These are phyloP conservation scores for Orthosia gothica DNA, from an alignment of 2,888 invertebrate genomes.

Conservation along the genomic window DNA sequence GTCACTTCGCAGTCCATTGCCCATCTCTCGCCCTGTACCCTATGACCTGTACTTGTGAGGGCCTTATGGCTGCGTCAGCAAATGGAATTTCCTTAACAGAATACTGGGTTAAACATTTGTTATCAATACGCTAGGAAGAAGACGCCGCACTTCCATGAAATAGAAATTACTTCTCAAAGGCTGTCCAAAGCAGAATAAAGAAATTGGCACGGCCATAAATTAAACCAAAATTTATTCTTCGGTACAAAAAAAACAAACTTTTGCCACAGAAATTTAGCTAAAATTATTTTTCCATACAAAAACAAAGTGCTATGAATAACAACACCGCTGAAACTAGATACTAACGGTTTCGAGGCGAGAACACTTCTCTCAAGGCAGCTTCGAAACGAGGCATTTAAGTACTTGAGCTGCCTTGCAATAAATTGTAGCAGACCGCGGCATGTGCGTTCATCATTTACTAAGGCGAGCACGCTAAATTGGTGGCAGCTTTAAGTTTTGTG, in stretches of 20 bases:
- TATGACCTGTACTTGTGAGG: too few relatives aligned
- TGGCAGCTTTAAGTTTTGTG: constrained; percentile 45
- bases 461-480: constrained; percentile 52
- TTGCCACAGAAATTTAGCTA: constrained; percentile 23
- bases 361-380: constrained; percentile 55
- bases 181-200: too few relatives aligned
- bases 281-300: constrained; percentile 35
- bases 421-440: constrained; percentile 53
- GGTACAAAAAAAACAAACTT: not conserved
- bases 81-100: too few relatives aligned
- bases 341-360: constrained; percentile 56
- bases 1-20: too few relatives aligned
- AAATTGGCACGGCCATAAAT: too few relatives aligned
- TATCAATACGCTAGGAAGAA: too few relatives aligned
- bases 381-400: constrained; percentile 60
- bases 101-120: too few relatives aligned
- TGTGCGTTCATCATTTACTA: constrained; percentile 61
- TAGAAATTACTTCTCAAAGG: too few relatives aligned
- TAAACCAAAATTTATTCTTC: too few relatives aligned
- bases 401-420: constrained; percentile 60
- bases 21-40: too few relatives aligned
- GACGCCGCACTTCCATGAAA: too few relatives aligned
- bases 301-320: constrained; percentile 58
- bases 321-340: constrained; percentile 49
- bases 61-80: too few relatives aligned